Percentiles rank a stretch among this genome's conserved stretches.
These are phyloP conservation scores for Semicossyphus pulcher DNA, from an alignment of 2,113 vertebrate genomes.

Conservation along the genomic window DNA sequence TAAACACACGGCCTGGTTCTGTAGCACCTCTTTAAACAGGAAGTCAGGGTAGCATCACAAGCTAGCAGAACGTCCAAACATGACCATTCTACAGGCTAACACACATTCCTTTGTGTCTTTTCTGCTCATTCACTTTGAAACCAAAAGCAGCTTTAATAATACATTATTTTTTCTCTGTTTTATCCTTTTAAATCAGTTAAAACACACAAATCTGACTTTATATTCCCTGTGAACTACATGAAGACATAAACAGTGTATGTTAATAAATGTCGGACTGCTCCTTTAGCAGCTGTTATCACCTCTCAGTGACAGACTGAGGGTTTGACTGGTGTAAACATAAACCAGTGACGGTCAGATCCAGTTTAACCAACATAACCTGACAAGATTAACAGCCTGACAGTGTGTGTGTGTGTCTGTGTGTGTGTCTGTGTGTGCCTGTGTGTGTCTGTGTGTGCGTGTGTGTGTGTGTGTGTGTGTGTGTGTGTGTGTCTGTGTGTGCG, in stretches of 20 bases:
- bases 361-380: background rate
- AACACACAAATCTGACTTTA: background rate
- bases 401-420: background rate
- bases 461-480: constrained; percentile 14
- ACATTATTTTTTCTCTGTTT: too few relatives aligned
- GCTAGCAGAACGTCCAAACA: too few relatives aligned
- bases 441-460: too few relatives aligned
- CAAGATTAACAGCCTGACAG: constrained; percentile 1
- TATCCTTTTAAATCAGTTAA: too few relatives aligned
- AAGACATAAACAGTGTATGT: background rate
- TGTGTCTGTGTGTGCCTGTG: too few relatives aligned
- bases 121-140: too few relatives aligned
- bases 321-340: background rate
- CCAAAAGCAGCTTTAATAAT: too few relatives aligned
- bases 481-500: background rate
- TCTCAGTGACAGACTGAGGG: background rate
- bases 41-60: background rate
- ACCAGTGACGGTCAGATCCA: background rate
- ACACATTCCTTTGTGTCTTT: too few relatives aligned
- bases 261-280: background rate
- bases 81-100: too few relatives aligned
- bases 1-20: too few relatives aligned
- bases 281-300: background rate
- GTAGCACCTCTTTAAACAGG: background rate
- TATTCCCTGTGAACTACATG: background rate